Conservation (phyloP, 2,113 vertebrate species). For the Crotalus helleri region DNA sequence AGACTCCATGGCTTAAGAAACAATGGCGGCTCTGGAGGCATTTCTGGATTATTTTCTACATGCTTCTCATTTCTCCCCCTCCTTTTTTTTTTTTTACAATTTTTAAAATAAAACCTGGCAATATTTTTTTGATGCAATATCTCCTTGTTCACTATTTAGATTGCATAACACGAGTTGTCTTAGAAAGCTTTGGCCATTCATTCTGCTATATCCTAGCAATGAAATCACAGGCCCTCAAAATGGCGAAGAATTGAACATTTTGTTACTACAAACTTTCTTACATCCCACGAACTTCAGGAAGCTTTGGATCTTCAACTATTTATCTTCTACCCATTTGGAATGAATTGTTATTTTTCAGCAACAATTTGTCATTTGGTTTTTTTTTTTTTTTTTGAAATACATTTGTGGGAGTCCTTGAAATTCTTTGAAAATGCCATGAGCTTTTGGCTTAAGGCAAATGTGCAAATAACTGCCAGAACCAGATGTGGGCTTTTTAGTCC, state of each 20-base stretch:
- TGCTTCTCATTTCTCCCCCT: background rate
- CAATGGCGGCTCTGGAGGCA: background rate
- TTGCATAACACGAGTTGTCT: background rate
- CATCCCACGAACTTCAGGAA: background rate
- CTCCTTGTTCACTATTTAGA: background rate
- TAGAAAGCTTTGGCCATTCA: background rate
- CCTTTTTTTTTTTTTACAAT: background rate
- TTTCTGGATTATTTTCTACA: background rate
- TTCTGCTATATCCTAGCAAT: background rate
- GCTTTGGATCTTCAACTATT: background rate
- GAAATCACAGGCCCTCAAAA: background rate
- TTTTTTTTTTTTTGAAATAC: background rate
- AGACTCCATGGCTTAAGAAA: background rate
- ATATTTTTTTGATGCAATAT: background rate
- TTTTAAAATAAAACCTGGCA: background rate
- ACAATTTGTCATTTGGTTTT: constrained; percentile 17
- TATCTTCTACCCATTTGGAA: constrained; percentile 8
- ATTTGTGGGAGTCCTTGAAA: constrained; percentile 31
- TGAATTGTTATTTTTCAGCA: background rate
- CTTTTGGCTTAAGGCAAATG: constrained; percentile 1
- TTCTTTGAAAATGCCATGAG: constrained; percentile 34
- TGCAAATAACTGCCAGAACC: constrained; percentile 25
- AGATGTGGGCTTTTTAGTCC: constrained; percentile 10
- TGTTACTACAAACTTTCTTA: background rate
- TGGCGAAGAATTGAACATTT: background rate